Evolutionary conservation across 1,140 invertebrate species (phyloP).

Genomic region (Pseudomyrmex flavicornis): DNA sequence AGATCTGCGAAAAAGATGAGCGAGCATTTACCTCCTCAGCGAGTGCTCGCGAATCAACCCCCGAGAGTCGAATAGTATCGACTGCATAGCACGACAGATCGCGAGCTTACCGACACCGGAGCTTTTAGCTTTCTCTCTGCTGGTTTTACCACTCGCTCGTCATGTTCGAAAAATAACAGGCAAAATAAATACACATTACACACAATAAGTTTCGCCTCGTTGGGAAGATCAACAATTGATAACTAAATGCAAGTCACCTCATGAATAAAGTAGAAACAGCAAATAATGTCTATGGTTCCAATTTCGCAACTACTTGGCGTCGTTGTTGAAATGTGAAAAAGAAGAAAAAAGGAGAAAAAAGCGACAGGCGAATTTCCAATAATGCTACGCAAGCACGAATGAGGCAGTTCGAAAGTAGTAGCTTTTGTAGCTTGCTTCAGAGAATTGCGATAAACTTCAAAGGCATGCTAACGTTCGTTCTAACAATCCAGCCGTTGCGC

Average conservation of each 20-base stretch:
- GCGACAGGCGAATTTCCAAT: not conserved
- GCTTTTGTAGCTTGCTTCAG: not conserved
- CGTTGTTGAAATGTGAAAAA: slow-evolving; percentile 2
- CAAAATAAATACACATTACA: not conserved
- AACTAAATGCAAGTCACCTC: not conserved
- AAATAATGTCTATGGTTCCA: not conserved
- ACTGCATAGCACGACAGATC: slow-evolving; percentile 48
- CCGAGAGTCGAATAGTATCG: slow-evolving; percentile 46
- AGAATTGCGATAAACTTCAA: slow-evolving; percentile 42
- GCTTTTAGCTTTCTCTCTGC: slow-evolving; percentile 28
- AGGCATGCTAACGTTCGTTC: not conserved
- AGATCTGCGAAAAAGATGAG: not conserved
- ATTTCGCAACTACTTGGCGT: not conserved
- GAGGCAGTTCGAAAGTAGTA: not conserved
- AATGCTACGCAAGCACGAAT: slow-evolving; percentile 30
- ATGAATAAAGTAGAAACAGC: not conserved
- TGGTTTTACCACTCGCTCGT: slow-evolving; percentile 24
- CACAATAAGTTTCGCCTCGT: not conserved
- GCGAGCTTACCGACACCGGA: slow-evolving; percentile 56
- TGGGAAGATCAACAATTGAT: not conserved
- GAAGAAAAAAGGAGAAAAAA: not conserved
- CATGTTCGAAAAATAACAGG: not conserved
- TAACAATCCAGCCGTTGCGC: not conserved
- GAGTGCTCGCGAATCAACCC: slow-evolving; percentile 3
- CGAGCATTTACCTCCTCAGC: slow-evolving; percentile 37